A percentile compares a stretch with the other conserved stretches of the same genome.
Conservation (phyloP, 2,113 vertebrate species). For the Glaucomys volans region DNA sequence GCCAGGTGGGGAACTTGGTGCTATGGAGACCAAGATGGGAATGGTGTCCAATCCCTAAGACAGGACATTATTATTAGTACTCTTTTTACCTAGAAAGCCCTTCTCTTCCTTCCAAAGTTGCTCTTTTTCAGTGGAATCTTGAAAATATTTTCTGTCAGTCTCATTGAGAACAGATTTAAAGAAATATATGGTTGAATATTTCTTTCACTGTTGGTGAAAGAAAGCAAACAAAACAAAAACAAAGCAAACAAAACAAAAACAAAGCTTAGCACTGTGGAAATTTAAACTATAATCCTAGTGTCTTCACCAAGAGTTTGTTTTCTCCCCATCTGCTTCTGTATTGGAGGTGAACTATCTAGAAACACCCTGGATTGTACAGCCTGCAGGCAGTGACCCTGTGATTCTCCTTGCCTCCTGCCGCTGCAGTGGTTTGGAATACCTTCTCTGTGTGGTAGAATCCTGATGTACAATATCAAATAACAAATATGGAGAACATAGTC, state of each 20-base stretch:
- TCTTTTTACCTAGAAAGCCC: neutral
- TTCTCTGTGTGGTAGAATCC: neutral
- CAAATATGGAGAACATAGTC: neutral
- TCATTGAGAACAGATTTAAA: neutral
- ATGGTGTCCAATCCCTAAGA: neutral
- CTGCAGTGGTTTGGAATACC: neutral
- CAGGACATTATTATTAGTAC: neutral
- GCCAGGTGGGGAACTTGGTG: neutral
- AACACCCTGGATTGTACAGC: neutral
- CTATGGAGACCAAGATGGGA: neutral
- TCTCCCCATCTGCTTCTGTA: neutral
- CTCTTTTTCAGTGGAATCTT: neutral
- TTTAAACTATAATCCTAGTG: neutral
- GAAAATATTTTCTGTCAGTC: neutral
- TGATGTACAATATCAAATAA: neutral
- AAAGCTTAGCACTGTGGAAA: neutral
- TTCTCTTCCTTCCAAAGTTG: neutral
- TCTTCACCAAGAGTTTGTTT: neutral
- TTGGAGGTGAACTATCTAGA: neutral
- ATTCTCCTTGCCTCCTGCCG: accelerated
- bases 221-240: neutral
- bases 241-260: neutral
- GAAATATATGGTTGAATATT: neutral
- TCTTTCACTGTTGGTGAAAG: too few species aligned
- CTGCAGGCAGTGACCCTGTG: neutral